phyloP scores from a whole-genome alignment of 2,113 vertebrate genomes.

The Alligator sinensis region DNA sequence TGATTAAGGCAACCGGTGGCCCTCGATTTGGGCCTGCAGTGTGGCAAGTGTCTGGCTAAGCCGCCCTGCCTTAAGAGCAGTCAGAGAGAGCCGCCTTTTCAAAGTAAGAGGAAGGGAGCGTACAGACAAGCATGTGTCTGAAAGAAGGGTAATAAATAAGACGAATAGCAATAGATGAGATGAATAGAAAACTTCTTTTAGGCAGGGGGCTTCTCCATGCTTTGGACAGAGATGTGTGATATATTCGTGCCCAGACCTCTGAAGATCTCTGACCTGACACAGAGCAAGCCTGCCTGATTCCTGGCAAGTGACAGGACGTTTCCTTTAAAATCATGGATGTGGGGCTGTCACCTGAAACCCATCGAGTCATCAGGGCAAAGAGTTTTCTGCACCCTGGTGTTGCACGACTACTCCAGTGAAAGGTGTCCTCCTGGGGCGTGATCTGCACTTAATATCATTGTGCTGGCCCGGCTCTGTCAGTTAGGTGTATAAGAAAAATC shows the following conservation, averaged over 20 bases:
- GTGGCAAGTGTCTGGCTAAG: not conserved
- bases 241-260: not conserved
- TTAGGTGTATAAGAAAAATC: too few species aligned
- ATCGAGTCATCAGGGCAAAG: accelerated
- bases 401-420: not conserved
- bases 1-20: not conserved
- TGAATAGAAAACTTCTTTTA: not conserved
- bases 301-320: not conserved
- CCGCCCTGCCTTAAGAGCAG: not conserved
- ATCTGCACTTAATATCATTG: too few species aligned
- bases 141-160: not conserved
- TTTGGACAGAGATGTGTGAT: not conserved
- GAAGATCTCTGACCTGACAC: not conserved
- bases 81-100: not conserved
- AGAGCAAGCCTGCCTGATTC: accelerated
- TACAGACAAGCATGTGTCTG: not conserved
- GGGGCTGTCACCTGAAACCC: not conserved
- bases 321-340: accelerated
- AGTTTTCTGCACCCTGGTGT: not conserved
- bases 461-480: too few species aligned
- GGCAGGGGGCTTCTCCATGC: not conserved
- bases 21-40: not conserved
- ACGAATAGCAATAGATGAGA: not conserved
- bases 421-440: not conserved
- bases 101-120: not conserved